These are phyloP conservation scores for Lepidocyrtinus sp. DNA, from an alignment of 2,888 invertebrate species.

Conservation along the genomic window DNA sequence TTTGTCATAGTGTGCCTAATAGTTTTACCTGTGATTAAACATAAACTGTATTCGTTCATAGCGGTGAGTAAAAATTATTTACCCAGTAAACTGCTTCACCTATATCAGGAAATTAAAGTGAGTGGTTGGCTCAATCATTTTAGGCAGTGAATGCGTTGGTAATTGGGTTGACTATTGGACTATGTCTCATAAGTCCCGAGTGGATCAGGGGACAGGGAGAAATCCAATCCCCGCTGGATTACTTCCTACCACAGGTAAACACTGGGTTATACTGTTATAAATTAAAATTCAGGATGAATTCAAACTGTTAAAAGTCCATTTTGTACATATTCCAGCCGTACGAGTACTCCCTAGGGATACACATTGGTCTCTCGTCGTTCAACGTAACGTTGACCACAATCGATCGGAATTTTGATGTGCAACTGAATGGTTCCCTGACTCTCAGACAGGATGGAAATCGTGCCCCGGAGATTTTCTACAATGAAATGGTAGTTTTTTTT, in stretches of 20 bases:
- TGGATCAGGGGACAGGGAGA: constrained; percentile 64
- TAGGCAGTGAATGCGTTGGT: constrained; percentile 66
- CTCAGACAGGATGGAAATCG: constrained; percentile 26
- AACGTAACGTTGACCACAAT: constrained; percentile 65
- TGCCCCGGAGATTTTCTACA: constrained; percentile 47
- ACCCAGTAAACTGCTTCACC: background rate
- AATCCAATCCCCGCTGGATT: constrained; percentile 64
- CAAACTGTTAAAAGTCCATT: background rate
- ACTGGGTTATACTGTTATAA: no score
- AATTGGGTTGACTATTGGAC: constrained; percentile 61
- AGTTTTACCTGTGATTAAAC: constrained; percentile 66
- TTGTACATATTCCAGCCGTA: constrained; percentile 58
- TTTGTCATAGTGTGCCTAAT: constrained; percentile 61
- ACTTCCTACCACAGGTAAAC: constrained; percentile 64
- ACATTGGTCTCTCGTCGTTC: constrained; percentile 65
- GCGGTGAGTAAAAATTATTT: constrained; percentile 51
- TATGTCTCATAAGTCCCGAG: constrained; percentile 66
- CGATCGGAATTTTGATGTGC: constrained; percentile 46
- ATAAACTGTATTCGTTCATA: constrained; percentile 63
- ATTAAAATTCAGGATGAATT: background rate
- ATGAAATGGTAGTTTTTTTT: constrained; percentile 57
- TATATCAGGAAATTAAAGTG: constrained; percentile 3
- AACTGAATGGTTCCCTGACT: constrained; percentile 41
- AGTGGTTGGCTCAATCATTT: constrained; percentile 4
- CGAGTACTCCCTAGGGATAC: constrained; percentile 63